Base-by-base conservation (phyloP, 2,797 vertebrate genomes). In the Chelidonichthys spinosus region DNA sequence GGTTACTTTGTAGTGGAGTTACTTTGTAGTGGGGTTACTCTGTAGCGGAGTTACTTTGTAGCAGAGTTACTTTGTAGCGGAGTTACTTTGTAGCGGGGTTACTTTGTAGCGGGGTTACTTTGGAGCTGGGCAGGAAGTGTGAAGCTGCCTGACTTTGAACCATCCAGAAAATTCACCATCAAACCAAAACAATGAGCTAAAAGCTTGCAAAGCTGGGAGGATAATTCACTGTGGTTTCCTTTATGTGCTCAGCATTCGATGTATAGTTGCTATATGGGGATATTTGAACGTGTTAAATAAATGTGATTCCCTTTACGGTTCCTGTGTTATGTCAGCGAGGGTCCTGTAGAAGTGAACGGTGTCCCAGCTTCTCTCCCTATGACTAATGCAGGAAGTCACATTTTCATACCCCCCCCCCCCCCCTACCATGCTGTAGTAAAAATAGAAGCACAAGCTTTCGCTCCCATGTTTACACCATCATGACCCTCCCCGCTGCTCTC, bases 311-410 rank as follows among this genome's bases (percentile, higher is more conserved):
- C 66, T 44, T 42, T 55, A 44, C 67, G 40, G 14, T 13, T 35
- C 17, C 18, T 25, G 11, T 37, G 14, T 60, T 55, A n/a, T 81
- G 32, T 76, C 17, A 53, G 7, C 10, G 9, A 72, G 43, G 10
- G 1, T n/a, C 53, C 68, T 60, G 15, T 11, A 58, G 5, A 58
- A 61, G 33, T 87, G 83, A 87, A 81, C 59, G 67, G 53, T 64
- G 52, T 74, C 82, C 74, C 78, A 62, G 81, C 62, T 69, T 6
- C 44, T 47, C 55, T 83, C 74, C 72, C 82, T 75, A 93, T 93
- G 87, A 91, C 93, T 94, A 91, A 94, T 94, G 88, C 87, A 94
- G 79, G 25, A 84, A 70, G 82, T 87, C 81, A 78, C 90, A 92
- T 92, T 92, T 90, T 91, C 87, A 89, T 88, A 81, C 83, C 81